Base-by-base conservation (phyloP, 2,113 vertebrate species). In the Saguinus midas region DNA sequence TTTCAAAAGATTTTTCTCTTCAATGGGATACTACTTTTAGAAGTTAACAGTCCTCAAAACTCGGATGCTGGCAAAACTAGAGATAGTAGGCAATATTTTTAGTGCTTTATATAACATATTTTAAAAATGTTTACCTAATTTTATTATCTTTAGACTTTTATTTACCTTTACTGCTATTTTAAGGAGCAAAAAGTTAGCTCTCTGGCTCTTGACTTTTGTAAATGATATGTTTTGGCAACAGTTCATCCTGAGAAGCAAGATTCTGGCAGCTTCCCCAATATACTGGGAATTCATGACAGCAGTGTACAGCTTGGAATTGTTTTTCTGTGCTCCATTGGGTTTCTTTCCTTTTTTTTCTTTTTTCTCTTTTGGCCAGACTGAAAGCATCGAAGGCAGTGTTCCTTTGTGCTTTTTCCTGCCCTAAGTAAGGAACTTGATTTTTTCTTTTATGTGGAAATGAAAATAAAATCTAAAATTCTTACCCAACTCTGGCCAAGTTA, bases 191-290 rank as follows among this genome's bases (percentile, higher is more conserved):
- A 87, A 75, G 84, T 91, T 55, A 93, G 75, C 83, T 90, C 58
- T 85, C 79, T 70, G 58, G 48, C 20, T 64, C 68, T 68, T 72
- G 8, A 23, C 18, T 52, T 95, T 91, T 95, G 84, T 72, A 97
- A 97, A 76, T 92, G 87, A 50, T n/a, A 78, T 91, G 66, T 88
- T 95, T 88, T 96, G 88, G 92, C 84, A 92, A 92, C 29, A 75
- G 72, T 78, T 95, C 61, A 79, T 40, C 10, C 40, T 35, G 21
- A 81, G 80, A 87, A 93, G 55, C 57, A 40, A 85, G 64, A 80
- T 70, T 61, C 61, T 93, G 79, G 95, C 87, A 88, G 40, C 68
- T 89, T 93, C 43, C 57, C 25, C 75, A n/a, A 32, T 75, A 64
- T 21, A 32, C 0, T 78, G 40, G n/a, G 79, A 94, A 92, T 90